A percentile compares a stretch with the other conserved stretches of the same genome.
Conservation (phyloP, 2,113 vertebrate species). For the Coturnix japonica region DNA sequence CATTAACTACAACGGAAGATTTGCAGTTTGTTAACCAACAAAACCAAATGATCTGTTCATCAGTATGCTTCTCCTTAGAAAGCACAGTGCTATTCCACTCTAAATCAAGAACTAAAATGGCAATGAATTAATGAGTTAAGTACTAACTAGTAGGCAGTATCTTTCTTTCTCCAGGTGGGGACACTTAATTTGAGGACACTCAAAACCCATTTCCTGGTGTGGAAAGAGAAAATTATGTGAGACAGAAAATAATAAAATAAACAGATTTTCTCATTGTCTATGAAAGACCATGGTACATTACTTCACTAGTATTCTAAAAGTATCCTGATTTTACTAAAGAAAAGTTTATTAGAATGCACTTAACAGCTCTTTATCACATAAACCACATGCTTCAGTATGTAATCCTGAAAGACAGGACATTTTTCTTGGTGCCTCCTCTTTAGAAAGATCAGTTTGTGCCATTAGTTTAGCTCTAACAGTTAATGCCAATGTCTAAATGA, state of each 20-base stretch:
- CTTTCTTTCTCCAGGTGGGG: neutral
- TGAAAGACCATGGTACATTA: neutral
- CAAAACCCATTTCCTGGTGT: neutral
- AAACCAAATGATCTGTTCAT: neutral
- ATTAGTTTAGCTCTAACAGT: neutral
- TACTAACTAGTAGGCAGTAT: neutral
- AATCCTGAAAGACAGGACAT: neutral
- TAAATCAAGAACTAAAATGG: neutral
- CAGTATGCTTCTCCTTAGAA: neutral
- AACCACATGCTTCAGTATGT: neutral
- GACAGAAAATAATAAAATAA: neutral
- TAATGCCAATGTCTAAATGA: neutral
- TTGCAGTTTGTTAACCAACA: neutral
- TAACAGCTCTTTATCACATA: neutral
- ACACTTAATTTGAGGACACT: neutral
- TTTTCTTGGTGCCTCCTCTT: neutral
- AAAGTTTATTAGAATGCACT: neutral
- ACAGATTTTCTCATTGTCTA: neutral
- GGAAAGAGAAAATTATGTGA: neutral
- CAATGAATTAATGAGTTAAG: neutral
- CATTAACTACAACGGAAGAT: neutral
- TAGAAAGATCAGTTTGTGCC: neutral
- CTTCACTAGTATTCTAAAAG: neutral
- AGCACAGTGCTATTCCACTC: neutral
- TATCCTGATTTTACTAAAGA: neutral